Evolutionary conservation across 1,140 invertebrate genomes (phyloP), one percentile per base, ranked within the genome.

Genomic region (Papilio xuthus): DNA sequence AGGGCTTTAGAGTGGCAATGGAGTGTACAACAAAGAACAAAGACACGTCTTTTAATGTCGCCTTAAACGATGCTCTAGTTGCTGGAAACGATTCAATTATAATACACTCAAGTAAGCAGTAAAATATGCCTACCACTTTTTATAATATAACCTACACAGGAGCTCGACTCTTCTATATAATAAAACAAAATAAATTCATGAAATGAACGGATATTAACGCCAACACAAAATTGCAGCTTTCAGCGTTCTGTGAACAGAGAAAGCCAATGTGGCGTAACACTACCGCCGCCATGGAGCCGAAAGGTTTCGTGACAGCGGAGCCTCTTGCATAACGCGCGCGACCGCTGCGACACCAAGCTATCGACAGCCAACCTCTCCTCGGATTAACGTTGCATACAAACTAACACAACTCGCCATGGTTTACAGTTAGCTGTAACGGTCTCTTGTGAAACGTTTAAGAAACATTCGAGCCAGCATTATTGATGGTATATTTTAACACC

Each of bases 201-300:
- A 15, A 37, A 37, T 67, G 37, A 47, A 32, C 26, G 60, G 26
- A 67, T 67, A 32, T 73, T n/a, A 42, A 44, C 37, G 69, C 23
- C 28, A 47, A 75, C 75, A 79, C 23, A 83, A 75, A 81, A 84
- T 78, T 79, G 41, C 72, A 84, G 76, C 84, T 84, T 85, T 83
- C 82, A 79, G 82, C 47, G 75, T 69, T 77, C 78, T 76, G 63
- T 74, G 79, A 82, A 79, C 75, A 82, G 87, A 90, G 88, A 92
- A 90, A 91, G 89, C 89, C 87, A 87, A 87, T 83, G 87, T 91
- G 88, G 90, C 85, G 87, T 86, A 90, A 91, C 82, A 78, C 60
- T 79, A 84, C 85, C 84, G 81, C 73, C 84, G 83, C 85, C 84
- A 81, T 84, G 84, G 80, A 90, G 86, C 86, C 88, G 85, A 89